Evolutionary conservation across 2,888 invertebrate species (phyloP).

Genomic region (Sesia apiformis): DNA sequence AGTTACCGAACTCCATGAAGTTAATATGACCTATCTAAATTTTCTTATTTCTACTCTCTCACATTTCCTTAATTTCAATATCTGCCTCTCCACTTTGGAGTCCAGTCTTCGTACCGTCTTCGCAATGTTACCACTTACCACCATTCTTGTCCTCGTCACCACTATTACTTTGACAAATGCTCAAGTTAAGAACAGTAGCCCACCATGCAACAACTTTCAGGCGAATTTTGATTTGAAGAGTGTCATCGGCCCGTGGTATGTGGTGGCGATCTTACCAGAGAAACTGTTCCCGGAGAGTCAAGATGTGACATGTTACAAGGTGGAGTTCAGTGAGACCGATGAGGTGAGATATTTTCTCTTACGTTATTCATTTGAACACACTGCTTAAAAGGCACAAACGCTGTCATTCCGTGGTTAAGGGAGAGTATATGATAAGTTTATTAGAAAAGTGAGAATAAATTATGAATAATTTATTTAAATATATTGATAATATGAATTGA

Average conservation of each 20-base stretch:
- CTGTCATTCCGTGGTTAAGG: too few relatives aligned
- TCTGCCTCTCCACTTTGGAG: too few relatives aligned
- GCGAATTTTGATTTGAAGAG: conserved; percentile 40
- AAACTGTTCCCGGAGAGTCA: conserved; percentile 44
- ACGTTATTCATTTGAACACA: too few relatives aligned
- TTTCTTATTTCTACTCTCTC: not conserved
- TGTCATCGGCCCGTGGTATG: conserved; percentile 47
- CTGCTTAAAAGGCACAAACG: too few relatives aligned
- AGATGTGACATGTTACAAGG: conserved; percentile 39
- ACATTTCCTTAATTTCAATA: not conserved
- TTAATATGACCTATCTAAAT: not conserved
- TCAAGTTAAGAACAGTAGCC: not conserved
- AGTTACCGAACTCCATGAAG: too few relatives aligned
- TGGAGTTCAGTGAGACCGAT: conserved; percentile 57
- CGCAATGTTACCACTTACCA: too few relatives aligned
- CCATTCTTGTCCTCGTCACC: too few relatives aligned
- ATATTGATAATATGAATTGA: too few relatives aligned
- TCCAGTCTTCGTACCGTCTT: too few relatives aligned
- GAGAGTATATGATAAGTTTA: too few relatives aligned
- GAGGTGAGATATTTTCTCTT: conserved; percentile 28
- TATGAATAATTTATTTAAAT: too few relatives aligned
- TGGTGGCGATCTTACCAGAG: conserved; percentile 52
- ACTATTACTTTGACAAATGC: not conserved
- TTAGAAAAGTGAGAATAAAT: too few relatives aligned
- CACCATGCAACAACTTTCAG: conserved; percentile 36